Conservation (phyloP, 1,140 invertebrate species). For the Meloidogyne exigua region DNA sequence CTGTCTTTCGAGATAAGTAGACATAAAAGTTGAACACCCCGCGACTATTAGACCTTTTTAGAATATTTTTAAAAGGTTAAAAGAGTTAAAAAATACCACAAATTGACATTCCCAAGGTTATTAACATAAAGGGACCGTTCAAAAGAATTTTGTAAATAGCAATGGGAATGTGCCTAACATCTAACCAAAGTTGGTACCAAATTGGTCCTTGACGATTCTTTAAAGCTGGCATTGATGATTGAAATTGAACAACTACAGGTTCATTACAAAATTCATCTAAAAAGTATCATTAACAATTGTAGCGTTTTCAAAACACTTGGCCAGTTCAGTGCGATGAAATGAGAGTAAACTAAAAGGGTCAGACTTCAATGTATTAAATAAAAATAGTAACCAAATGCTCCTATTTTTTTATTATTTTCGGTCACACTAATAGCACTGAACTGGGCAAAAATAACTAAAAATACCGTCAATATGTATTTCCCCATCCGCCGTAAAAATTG, state of each 20-base stretch:
- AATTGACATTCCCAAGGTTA: constrained; percentile 61
- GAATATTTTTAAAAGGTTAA: neutral
- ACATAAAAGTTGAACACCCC: constrained; percentile 63
- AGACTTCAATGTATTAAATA: no score
- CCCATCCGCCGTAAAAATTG: constrained; percentile 31
- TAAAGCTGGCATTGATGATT: constrained; percentile 53
- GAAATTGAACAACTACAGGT: constrained; percentile 42
- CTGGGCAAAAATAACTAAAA: no score
- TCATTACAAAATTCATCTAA: constrained; percentile 29
- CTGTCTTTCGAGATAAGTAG: constrained; percentile 62
- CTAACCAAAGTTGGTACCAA: constrained; percentile 63
- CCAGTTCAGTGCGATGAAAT: no score
- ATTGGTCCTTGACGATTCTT: constrained; percentile 51
- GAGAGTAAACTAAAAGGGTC: neutral
- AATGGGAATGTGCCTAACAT: constrained; percentile 63
- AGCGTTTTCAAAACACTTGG: no score
- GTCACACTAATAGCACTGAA: no score
- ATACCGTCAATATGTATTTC: constrained; percentile 46
- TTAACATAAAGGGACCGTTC: constrained; percentile 60
- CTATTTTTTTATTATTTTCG: no score
- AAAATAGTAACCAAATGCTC: no score
- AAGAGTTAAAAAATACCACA: constrained; percentile 48
- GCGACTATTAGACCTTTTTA: constrained; percentile 57
- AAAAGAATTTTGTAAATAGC: constrained; percentile 38
- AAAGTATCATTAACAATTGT: no score